These are phyloP conservation scores for Candoia aspera DNA, from an alignment of 2,113 vertebrate species.

Conservation along the genomic window DNA sequence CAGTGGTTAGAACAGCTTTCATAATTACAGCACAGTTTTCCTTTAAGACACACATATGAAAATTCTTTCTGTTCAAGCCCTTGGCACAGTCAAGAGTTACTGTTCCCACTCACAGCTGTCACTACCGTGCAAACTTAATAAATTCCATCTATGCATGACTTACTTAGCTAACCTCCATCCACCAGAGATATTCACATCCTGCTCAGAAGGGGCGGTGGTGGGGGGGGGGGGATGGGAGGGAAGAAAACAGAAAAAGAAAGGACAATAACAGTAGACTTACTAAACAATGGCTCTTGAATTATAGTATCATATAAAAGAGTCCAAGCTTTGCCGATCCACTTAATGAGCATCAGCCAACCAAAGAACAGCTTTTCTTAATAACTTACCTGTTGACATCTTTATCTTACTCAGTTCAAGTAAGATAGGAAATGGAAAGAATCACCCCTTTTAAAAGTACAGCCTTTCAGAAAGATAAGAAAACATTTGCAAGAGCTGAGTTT, in stretches of 20 bases:
- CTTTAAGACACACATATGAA: constrained; percentile 52
- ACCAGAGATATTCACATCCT: constrained; percentile 64
- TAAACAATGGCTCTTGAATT: constrained; percentile 66
- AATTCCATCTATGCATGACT: constrained; percentile 70
- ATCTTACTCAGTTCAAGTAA: constrained; percentile 23
- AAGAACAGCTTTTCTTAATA: constrained; percentile 38
- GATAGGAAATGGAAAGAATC: neutral
- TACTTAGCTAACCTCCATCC: constrained; percentile 69
- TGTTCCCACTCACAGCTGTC: constrained; percentile 65
- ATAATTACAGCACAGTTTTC: constrained; percentile 60
- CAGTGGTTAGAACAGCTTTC: constrained; percentile 63
- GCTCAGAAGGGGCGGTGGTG: constrained; percentile 26
- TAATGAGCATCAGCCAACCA: constrained; percentile 16
- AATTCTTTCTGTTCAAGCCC: constrained; percentile 61
- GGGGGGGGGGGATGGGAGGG: too few relatives aligned
- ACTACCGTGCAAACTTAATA: constrained; percentile 67
- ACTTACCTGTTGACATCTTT: constrained; percentile 42
- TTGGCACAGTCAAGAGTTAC: constrained; percentile 60
- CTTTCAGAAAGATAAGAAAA: neutral
- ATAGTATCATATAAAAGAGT: constrained; percentile 56
- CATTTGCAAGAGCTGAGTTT: neutral
- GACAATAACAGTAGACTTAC: constrained; percentile 67
- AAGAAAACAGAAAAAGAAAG: constrained; percentile 44
- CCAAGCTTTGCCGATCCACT: constrained; percentile 48
- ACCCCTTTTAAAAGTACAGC: rapidly evolving